Evolutionary conservation across 2,888 invertebrate species (phyloP).

Genomic region (Tillus elongatus): DNA sequence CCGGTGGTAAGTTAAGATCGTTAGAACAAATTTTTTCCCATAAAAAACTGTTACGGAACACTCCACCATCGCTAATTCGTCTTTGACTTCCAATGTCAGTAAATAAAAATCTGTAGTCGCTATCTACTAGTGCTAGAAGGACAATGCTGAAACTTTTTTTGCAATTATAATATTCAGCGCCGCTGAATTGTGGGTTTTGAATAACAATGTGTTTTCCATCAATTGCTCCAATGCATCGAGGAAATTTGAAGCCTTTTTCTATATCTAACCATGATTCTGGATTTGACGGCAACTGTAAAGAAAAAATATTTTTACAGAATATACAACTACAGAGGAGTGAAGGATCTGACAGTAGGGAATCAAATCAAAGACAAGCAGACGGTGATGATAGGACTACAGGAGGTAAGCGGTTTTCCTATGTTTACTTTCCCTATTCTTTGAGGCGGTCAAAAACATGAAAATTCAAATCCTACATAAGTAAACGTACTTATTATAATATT

Average conservation of each 20-base stretch:
- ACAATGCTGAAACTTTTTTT: slow-evolving; percentile 27
- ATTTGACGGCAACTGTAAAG: slow-evolving; percentile 10
- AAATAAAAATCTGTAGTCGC: slow-evolving; percentile 27
- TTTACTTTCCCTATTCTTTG: too few species aligned
- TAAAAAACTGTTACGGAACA: slow-evolving; percentile 16
- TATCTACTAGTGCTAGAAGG: slow-evolving; percentile 24
- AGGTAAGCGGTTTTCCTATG: too few species aligned
- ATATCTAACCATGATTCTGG: slow-evolving; percentile 10
- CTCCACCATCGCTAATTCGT: slow-evolving; percentile 24
- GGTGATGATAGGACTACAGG: too few species aligned
- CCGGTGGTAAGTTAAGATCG: slow-evolving; percentile 15
- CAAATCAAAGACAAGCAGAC: too few species aligned
- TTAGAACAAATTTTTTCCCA: slow-evolving; percentile 13
- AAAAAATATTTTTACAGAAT: not conserved
- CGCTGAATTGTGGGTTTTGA: slow-evolving; percentile 20
- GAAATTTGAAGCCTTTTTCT: slow-evolving; percentile 16
- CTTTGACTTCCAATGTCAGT: slow-evolving; percentile 30
- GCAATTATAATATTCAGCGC: slow-evolving; percentile 26
- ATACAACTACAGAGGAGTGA: not conserved
- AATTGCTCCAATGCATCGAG: slow-evolving; percentile 24
- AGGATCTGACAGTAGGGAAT: too few species aligned
- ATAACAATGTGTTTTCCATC: slow-evolving; percentile 28
- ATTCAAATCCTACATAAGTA: too few species aligned
- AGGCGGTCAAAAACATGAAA: too few species aligned
- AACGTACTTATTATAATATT: too few species aligned